Conservation (phyloP, 2,888 invertebrate species). For the Dascillus cervinus region DNA sequence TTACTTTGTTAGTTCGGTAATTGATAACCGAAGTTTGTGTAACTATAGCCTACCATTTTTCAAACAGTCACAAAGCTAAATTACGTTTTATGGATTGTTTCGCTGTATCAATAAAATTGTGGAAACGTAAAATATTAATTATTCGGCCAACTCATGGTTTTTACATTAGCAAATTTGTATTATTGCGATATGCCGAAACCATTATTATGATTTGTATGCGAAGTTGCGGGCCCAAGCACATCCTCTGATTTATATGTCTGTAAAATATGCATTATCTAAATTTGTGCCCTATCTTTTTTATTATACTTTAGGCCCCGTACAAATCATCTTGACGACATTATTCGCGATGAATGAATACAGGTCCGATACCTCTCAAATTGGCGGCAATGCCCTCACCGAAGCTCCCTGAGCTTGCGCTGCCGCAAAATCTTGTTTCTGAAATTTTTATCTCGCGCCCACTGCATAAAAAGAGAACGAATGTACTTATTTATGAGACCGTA, state of each 20-base stretch:
- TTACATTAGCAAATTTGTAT: slow-evolving; percentile 31
- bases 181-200: slow-evolving; percentile 30
- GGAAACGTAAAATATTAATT: slow-evolving; percentile 17
- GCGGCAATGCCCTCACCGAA: no score
- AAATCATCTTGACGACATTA: slow-evolving; percentile 36
- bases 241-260: slow-evolving; percentile 39
- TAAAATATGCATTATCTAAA: slow-evolving; percentile 44
- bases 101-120: no score
- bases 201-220: slow-evolving; percentile 34
- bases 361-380: no score
- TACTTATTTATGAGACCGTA: background rate
- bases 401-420: no score
- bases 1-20: no score
- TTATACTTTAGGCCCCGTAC: slow-evolving; percentile 36
- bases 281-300: slow-evolving; percentile 43
- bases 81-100: no score
- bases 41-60: no score
- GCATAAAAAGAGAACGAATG: no score
- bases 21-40: no score
- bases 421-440: no score
- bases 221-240: slow-evolving; percentile 38
- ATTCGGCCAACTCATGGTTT: slow-evolving; percentile 22
- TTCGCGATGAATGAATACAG: slow-evolving; percentile 10
- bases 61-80: no score
- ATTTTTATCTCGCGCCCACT: no score